phyloP scores from a whole-genome alignment of 2,113 vertebrate species.

The Opisthocomus hoazin region DNA sequence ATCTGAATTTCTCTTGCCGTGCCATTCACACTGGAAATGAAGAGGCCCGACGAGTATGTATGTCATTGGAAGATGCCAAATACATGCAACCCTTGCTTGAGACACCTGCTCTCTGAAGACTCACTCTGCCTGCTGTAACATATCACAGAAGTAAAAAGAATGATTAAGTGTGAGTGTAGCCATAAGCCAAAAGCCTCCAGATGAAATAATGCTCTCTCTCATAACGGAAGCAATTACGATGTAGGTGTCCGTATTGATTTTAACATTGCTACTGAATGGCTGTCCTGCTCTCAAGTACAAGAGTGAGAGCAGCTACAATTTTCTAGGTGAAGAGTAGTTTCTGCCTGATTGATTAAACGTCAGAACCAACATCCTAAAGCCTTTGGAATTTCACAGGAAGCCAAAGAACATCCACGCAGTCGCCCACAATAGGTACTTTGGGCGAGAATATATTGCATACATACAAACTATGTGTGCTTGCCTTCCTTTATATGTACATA shows the following conservation, averaged over 20 bases:
- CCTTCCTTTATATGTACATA: neutral
- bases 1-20: neutral
- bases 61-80: neutral
- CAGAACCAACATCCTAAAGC: neutral
- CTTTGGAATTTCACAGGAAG: neutral
- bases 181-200: neutral
- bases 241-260: neutral
- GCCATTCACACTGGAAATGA: neutral
- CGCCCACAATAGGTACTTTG: neutral
- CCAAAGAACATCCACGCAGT: neutral
- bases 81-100: neutral
- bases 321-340: neutral
- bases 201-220: neutral
- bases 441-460: neutral
- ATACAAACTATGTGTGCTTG: neutral
- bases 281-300: neutral
- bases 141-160: neutral
- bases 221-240: neutral
- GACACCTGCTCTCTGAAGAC: neutral
- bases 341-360: too few relatives aligned
- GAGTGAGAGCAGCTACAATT: neutral
- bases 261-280: neutral
- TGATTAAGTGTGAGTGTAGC: neutral
- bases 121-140: neutral
- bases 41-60: neutral